Base-by-base conservation (phyloP, 2,113 vertebrate genomes). In the Himantopus leucocephalus region DNA sequence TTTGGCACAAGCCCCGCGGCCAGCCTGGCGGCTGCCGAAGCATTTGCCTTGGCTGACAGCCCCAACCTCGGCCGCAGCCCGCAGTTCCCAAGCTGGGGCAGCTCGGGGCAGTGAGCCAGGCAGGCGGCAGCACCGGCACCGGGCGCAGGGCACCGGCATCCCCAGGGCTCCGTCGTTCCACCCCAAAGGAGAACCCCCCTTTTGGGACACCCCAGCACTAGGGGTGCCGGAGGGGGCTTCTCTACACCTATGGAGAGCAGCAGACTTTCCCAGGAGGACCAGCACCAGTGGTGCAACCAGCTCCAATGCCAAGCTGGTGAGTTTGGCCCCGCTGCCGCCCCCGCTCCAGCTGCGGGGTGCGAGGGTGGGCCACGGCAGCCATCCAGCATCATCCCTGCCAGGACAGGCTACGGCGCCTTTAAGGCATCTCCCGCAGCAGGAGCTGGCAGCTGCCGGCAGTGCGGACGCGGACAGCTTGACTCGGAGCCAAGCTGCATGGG, bases 341-440 rank as follows among this genome's bases (percentile, higher is more conserved):
- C 37, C 6, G 5, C 26, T 59, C 24, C 2, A 0, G 34, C 37
- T 34, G 88, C 1, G 2, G 55, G 23, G 48, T 20, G 50, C 76
- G 4, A 8, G 1, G 12, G 39, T 22, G 14, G 56, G 34, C 27
- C 11, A 2, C 3, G 1, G 55, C 47, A 34, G 39, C 55, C 9
- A 0, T 18, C 29, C 5, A 3, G 23, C 21, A 0, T 15, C 19
- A 43, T 21, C 37, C 8, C 16, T 41, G 58, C 64, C 10, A 1
- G 34, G 87, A 73, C 20, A 6, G 39, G 23, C 39, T 27, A 2
- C 18, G 81, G 91, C 6, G 30, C 94, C 96, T 96, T 96, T 94
- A 92, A 94, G 85, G 68, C 80, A 2, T 5, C 12, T 58, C 47
- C 47, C 3, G 24, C 72, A 12, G 55, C 18, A 4, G 58, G 14